Evolutionary conservation across 1,140 invertebrate genomes (phyloP).

Genomic region (Bombus waltoni): DNA sequence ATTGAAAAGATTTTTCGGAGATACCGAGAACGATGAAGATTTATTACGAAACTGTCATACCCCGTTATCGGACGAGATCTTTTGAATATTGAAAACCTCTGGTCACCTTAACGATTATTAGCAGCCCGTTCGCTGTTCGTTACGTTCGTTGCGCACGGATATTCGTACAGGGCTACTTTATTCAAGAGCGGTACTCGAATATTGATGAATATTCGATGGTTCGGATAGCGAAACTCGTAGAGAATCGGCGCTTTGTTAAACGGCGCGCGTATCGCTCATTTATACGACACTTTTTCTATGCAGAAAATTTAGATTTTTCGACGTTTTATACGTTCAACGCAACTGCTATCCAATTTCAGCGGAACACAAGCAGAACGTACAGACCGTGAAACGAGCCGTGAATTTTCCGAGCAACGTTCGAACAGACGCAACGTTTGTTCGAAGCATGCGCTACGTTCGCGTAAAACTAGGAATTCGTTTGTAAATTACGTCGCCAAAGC

Average conservation of each 20-base stretch:
- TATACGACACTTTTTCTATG: too few species aligned
- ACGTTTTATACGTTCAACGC: too few species aligned
- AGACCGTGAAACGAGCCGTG: background rate
- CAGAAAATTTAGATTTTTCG: background rate
- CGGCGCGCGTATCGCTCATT: too few species aligned
- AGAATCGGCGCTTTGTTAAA: background rate
- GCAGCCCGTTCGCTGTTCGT: background rate
- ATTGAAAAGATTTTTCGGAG: conserved; percentile 55
- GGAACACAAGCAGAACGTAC: background rate
- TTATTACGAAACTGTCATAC: conserved; percentile 43
- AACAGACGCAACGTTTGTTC: background rate
- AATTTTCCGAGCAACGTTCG: background rate
- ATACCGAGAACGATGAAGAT: conserved; percentile 41
- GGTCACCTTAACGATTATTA: conserved; percentile 14
- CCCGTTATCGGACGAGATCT: conserved; percentile 20
- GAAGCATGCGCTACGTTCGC: too few species aligned
- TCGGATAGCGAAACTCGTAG: background rate
- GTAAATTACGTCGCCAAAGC: too few species aligned
- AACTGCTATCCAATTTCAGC: background rate
- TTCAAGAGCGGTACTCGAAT: background rate
- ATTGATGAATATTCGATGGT: background rate
- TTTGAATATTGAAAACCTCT: conserved; percentile 27
- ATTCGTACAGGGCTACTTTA: background rate
- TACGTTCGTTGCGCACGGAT: background rate
- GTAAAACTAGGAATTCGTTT: background rate